phyloP scores from a whole-genome alignment of 2,113 vertebrate species.

The Esox niger region DNA sequence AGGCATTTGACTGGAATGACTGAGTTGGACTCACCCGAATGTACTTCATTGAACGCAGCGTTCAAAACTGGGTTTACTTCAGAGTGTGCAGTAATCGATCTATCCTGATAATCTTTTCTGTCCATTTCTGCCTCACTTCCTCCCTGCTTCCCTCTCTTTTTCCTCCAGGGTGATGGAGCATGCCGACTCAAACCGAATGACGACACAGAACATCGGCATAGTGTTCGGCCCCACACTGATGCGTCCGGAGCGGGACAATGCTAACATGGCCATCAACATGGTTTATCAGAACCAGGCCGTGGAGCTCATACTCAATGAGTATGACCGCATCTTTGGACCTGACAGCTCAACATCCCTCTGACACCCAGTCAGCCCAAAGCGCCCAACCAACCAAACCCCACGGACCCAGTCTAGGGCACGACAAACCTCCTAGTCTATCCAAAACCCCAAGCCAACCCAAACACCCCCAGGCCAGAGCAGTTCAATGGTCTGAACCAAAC shows the following conservation, averaged over 20 bases:
- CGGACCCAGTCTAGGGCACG: too few relatives aligned
- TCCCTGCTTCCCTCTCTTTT: conserved; percentile 1
- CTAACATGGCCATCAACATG: conserved; percentile 81
- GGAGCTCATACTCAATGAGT: conserved; percentile 85
- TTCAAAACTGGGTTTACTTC: too few relatives aligned
- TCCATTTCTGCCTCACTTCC: background rate
- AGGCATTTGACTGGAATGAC: background rate
- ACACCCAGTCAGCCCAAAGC: conserved; percentile 3
- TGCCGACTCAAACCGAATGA: conserved; percentile 84
- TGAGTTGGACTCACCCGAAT: conserved; percentile 9
- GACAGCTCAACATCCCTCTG: conserved; percentile 47
- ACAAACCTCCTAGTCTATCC: too few relatives aligned
- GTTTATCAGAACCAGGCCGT: conserved; percentile 84
- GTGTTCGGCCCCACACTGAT: conserved; percentile 91
- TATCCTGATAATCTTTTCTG: too few relatives aligned
- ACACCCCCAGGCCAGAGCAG: too few relatives aligned
- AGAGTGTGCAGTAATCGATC: too few relatives aligned
- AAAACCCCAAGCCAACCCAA: too few relatives aligned
- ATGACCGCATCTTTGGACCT: conserved; percentile 70
- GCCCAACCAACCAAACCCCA: too few relatives aligned
- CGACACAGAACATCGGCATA: conserved; percentile 90
- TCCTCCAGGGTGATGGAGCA: conserved; percentile 78
- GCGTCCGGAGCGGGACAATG: conserved; percentile 79
- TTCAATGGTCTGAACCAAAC: too few relatives aligned
- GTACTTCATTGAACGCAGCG: background rate